Base-by-base conservation (phyloP, 2,797 vertebrate genomes). In the Trachops cirrhosus region DNA sequence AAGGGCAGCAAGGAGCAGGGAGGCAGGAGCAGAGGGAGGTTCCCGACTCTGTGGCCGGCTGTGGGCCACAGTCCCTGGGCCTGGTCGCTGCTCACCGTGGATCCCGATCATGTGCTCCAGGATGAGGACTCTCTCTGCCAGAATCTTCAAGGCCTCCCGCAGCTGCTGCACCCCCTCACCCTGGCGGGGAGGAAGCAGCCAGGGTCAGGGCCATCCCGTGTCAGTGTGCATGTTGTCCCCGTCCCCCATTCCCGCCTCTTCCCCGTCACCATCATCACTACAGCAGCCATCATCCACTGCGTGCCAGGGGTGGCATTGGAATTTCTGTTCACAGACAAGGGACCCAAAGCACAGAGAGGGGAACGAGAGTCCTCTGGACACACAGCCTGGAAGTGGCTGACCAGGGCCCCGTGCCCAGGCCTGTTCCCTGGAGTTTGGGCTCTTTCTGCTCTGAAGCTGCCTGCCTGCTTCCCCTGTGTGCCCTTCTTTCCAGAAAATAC, bases 71-170 rank as follows among this genome's bases (percentile, higher is more conserved):
- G 32, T 32, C 5, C 57, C 87, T 83, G 70, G 2, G 24, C 74
- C 22, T 2, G 2, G 48, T 3, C 8, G 0, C 39, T 97, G 0
- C 80, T 98, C 98, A 99, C 99, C 99, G 0, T 99, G 99, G 98
- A 99, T 97, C 83, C 99, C 99, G 9, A 99, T 99, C 99, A 99
- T 99, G 98, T 99, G 99, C 97, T 99, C 99, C 98, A 99, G 98
- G 98, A 99, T 99, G 96, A 99, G 98, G 74, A 99, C 99, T 75
- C 99, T 98, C 98, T 99, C 99, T 0, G 99, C 99, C 98, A 99
- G 98, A 98, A 99, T 99, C 98, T 99, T 99, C 97, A 99, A 98
- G 34, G 99, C 99, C 97, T 99, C 99, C 92, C 99, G 98, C 96
- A 99, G 99, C 96, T 99, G 99, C 93, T 99, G 99, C 46, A 99